Evolutionary conservation across 2,797 vertebrate genomes (phyloP).

Genomic region (Otus scops): DNA sequence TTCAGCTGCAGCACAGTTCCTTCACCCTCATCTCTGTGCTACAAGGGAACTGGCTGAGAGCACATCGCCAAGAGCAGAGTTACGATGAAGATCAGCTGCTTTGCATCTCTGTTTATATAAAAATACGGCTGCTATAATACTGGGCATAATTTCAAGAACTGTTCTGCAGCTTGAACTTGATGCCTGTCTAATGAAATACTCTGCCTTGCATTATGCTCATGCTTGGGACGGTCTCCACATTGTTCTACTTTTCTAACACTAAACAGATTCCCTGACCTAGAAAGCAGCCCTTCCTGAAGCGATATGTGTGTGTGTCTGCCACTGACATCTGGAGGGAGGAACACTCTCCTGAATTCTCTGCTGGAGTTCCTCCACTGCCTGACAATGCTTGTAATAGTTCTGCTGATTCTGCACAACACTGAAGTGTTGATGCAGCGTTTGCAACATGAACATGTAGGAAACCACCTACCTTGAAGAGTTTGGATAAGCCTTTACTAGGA

Average conservation of each 20-base stretch:
- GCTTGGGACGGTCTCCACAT: background rate
- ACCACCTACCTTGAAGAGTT: background rate
- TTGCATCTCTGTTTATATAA: background rate
- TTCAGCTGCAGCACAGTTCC: background rate
- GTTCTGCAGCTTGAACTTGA: background rate
- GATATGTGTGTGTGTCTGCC: background rate
- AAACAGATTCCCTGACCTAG: background rate
- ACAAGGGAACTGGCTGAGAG: background rate
- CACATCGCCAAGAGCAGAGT: background rate
- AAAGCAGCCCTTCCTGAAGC: background rate
- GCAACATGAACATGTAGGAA: background rate
- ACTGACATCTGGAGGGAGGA: background rate
- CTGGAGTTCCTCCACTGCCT: background rate
- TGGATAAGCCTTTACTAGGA: background rate
- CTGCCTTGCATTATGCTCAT: background rate
- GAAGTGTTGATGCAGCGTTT: background rate
- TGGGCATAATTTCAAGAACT: background rate
- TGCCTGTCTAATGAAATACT: background rate
- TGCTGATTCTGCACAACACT: background rate
- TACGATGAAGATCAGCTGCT: background rate
- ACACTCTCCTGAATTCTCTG: background rate
- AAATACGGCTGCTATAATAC: background rate
- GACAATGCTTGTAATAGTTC: background rate
- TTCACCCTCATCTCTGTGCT: rapidly evolving
- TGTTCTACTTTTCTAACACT: background rate